These are phyloP conservation scores for Rhizomys pruinosus DNA, from an alignment of 2,113 vertebrate species.

Conservation along the genomic window DNA sequence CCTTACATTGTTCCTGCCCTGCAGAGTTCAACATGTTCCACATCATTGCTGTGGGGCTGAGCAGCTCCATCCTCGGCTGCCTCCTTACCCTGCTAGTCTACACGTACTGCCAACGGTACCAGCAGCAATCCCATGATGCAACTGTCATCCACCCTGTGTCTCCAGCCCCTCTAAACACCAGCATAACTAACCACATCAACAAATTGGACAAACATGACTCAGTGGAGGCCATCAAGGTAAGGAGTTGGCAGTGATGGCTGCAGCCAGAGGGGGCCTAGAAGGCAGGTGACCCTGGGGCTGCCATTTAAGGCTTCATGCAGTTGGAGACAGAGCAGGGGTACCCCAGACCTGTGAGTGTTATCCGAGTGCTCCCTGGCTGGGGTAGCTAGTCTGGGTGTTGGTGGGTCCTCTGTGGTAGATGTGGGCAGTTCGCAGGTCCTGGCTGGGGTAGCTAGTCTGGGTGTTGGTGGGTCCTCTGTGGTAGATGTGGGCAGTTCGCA, in stretches of 20 bases:
- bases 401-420: neutral
- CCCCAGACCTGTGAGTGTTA: neutral
- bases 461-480: neutral
- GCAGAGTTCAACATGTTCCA: slow-evolving; percentile 98
- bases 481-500: neutral
- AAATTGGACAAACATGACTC: slow-evolving; percentile 98
- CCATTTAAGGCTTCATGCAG: fast-evolving
- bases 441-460: neutral
- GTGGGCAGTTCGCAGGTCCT: neutral
- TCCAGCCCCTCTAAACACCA: slow-evolving; percentile 96
- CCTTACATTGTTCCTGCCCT: neutral
- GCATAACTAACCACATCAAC: slow-evolving; percentile 99
- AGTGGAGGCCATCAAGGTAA: slow-evolving; percentile 98
- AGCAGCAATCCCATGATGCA: slow-evolving; percentile 96
- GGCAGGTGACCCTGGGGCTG: neutral
- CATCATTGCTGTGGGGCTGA: slow-evolving; percentile 97
- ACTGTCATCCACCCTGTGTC: slow-evolving; percentile 98
- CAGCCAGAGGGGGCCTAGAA: neutral
- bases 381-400: neutral
- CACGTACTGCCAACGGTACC: slow-evolving; percentile 97
- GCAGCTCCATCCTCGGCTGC: slow-evolving; percentile 97
- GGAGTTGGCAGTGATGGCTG: neutral
- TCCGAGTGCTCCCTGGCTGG: neutral
- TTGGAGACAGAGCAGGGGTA: fast-evolving
- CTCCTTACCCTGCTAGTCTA: slow-evolving; percentile 96